Base-by-base conservation (phyloP, 2,113 vertebrate genomes). In the Tachycineta bicolor region DNA sequence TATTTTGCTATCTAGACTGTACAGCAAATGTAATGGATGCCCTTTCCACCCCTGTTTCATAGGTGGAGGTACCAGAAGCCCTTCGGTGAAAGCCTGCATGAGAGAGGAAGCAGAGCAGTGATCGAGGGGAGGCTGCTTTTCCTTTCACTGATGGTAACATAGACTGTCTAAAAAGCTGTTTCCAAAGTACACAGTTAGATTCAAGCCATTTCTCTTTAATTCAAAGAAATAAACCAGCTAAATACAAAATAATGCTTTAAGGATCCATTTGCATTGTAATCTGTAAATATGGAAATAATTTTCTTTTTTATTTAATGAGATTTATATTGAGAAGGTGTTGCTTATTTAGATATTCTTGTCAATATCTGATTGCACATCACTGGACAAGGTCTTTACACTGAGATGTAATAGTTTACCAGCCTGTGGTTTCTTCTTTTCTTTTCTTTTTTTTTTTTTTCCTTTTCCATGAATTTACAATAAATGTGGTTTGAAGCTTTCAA, bases 11-110 rank as follows among this genome's bases (percentile, higher is more conserved):
- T 78, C 14, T 33, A 83, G 43, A 33, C 19, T 79, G 63, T 62
- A 47, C 37, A 84, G 33, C n/a, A 85, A 69, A 81, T 94, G 53
- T 96, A 76, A 96, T 28, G 87, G 87, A 94, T 87, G 83, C 23
- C 44, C 26, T 92, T 78, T 23, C 41, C 12, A 25, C n/a, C 53
- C n/a, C 43, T 70, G 19, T 96, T 97, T 97, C 71, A 2, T 89
- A 98, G 98, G 98, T 98, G 92, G 98, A 98, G 58, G 91, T 98
- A 67, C 98, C 98, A 67, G 97, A 98, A 89, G 97, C 97, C 52
- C 97, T 98, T 76, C 97, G 98, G 87, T 98, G 97, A 98, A 86
- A 93, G 29, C 64, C 73, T 64, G 77, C 52, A 67, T 2, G 7
- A 43, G 18, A 83, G 88, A 80, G 71, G 84, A 84, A 67, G 59